Evolutionary conservation across 1,140 invertebrate genomes (phyloP), one percentile per base, ranked within the genome.

Genomic region (Bombus confusus): DNA sequence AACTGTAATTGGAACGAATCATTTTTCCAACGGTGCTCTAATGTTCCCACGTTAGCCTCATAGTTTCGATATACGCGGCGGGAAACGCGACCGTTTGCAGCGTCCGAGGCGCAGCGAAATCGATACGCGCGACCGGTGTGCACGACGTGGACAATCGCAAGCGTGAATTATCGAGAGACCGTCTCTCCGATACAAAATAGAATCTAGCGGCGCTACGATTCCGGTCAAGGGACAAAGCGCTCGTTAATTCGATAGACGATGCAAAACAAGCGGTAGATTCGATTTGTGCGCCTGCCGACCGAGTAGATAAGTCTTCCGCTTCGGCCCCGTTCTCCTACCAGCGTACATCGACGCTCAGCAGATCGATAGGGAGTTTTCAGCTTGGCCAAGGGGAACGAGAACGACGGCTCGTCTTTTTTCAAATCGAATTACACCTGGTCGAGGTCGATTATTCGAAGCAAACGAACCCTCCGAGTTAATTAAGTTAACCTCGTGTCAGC

Each of bases 371-470:
- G 41, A 37, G 12, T 13, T 41, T 10, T 6, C 22, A 34, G 72
- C n/a, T 34, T 69, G 47, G 57, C 71, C 75, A 79, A 71, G 47
- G 66, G 82, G 39, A 62, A 25, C 52, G 13, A 28, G 37, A 34
- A 15, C 25, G 39, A 37, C 15, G 12, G 18, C 31, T 76, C 72
- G 41, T 74, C 80, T 62, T 84, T 69, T 82, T 79, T 59, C 68
- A 85, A 85, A 85, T 85, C 57, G 83, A 85, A 85, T 85, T 85
- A 85, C 83, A 85, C 52, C 83, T 72, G 76, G 41, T 15, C 83
- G 83, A 71, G 83, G 77, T 39, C 76, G 77, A 85, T 72, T 85
- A 80, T 85, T 41, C 83, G 68, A 62, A 47, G 68, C 77, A 80
- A 85, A 80, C 68, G 52, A 80, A 85, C 64, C 62, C 39, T 57